Percentiles rank a stretch among this genome's conserved stretches.
These are phyloP conservation scores for Eubucco bourcierii DNA, from an alignment of 2,113 vertebrate genomes.

Conservation along the genomic window DNA sequence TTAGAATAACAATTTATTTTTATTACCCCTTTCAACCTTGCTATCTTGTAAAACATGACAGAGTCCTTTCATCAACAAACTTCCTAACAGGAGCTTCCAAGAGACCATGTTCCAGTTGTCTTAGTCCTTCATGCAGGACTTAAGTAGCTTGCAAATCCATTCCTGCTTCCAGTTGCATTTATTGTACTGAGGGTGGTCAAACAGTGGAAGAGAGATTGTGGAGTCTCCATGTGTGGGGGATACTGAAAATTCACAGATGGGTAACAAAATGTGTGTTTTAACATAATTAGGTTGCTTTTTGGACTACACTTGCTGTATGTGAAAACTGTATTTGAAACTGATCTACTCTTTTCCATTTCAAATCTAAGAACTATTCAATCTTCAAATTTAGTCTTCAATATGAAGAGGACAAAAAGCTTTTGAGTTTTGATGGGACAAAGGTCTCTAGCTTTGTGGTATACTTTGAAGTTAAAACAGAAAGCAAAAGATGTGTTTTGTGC, in stretches of 20 bases:
- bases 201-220: neutral
- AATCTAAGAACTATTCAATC: neutral
- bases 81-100: neutral
- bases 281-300: neutral
- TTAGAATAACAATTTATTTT: neutral
- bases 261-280: neutral
- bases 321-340: neutral
- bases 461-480: neutral
- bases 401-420: neutral
- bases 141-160: neutral
- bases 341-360: neutral
- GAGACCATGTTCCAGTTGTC: neutral
- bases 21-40: neutral
- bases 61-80: neutral
- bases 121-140: neutral
- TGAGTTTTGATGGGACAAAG: neutral
- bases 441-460: neutral
- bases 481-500: neutral
- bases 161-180: neutral
- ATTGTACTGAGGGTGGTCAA: neutral
- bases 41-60: rapidly evolving
- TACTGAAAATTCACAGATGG: neutral
- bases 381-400: conserved; percentile 8
- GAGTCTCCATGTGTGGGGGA: neutral
- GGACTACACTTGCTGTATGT: neutral